Evolutionary conservation across 30 jellyfish, hydroid and myxozoan genomes (phyloP), one percentile per base, ranked within the genome.

Genomic region (Nemopilema nomurai): DNA sequence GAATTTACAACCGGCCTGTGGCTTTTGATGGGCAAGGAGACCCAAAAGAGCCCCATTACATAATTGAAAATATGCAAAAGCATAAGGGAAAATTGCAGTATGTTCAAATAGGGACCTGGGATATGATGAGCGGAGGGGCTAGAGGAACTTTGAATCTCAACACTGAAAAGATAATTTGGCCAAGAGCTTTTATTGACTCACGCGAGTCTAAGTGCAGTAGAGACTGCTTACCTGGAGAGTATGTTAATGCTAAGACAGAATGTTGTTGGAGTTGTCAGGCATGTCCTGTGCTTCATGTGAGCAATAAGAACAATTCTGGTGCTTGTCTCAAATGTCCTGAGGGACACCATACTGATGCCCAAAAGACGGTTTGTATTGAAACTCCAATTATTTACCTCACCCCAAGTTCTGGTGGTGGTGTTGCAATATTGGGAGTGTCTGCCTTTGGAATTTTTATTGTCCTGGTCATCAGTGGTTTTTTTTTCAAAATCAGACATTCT

Each of bases 231-330:
- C 97, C 98, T 22, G 98, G 98, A n/a, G 83, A 92, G 41, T 80
- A 81, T 57, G 93, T 92, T 18, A 75, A 68, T 68, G 98, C 90
- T 4, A 71, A 71, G 65, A 88, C 91, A 69, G 90, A 82, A 33
- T 92, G 98, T 51, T 92, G 98, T 66, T 92, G 97, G 96, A 81
- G 84, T 32, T 92, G 98, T 71, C 90, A 87, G 73, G 80, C 53
- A 18, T 92, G 98, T 70, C 77, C 74, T 1, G 67, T 72, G n/a
- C 49, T 62, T 41, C 84, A 80, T 20, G 77, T 92, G 20, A 92
- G 98, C 88, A 87, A 64, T 64, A 69, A 26, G 24, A 18, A 62
- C 74, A 92, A 82, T 68, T 77, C 93, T 22, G 62, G 76, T 4
- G n/a, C 80, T 22, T 92, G 98, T 57, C n/a, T 76, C 1, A 33